These are phyloP conservation scores for Drosophila ercepeae DNA, from an alignment of 1,140 invertebrate genomes.

Conservation along the genomic window DNA sequence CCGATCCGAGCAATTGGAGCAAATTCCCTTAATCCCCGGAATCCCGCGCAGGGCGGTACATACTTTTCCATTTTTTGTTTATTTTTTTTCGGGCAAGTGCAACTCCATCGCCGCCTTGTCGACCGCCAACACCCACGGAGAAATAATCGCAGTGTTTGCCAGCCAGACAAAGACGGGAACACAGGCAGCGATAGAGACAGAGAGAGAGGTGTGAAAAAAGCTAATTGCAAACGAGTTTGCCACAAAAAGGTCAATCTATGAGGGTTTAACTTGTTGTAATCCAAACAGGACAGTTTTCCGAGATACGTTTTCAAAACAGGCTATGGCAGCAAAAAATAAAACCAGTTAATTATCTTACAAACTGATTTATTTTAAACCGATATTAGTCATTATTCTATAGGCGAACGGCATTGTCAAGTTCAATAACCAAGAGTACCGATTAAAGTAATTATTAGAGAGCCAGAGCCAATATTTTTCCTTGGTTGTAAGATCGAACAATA, in stretches of 20 bases:
- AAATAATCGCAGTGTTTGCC: slow-evolving; percentile 21
- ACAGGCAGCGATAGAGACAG: too few species aligned
- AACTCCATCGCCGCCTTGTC: slow-evolving; percentile 1
- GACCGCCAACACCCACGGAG: slow-evolving; percentile 8
- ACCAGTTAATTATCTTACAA: slow-evolving; percentile 1
- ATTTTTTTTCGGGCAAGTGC: slow-evolving; percentile 1
- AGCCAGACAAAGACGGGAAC: neutral
- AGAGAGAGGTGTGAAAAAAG: slow-evolving; percentile 30
- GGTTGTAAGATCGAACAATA: neutral
- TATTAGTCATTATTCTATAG: neutral
- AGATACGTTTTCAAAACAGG: neutral
- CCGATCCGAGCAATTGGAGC: neutral
- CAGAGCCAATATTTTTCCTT: neutral
- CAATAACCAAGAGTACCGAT: neutral
- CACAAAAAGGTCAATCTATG: slow-evolving; percentile 24
- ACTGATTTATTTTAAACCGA: neutral
- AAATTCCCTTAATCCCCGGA: slow-evolving; percentile 1
- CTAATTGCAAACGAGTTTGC: slow-evolving; percentile 37
- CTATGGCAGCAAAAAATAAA: neutral
- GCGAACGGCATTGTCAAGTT: neutral
- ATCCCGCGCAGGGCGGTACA: neutral
- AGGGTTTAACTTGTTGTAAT: neutral
- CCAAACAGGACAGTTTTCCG: slow-evolving; percentile 1
- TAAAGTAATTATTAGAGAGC: neutral
- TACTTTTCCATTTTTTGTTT: neutral